Percentiles rank a stretch among this genome's conserved stretches.
These are phyloP conservation scores for Enteromius argenteus DNA, from an alignment of 2,797 vertebrate species.

Conservation along the genomic window DNA sequence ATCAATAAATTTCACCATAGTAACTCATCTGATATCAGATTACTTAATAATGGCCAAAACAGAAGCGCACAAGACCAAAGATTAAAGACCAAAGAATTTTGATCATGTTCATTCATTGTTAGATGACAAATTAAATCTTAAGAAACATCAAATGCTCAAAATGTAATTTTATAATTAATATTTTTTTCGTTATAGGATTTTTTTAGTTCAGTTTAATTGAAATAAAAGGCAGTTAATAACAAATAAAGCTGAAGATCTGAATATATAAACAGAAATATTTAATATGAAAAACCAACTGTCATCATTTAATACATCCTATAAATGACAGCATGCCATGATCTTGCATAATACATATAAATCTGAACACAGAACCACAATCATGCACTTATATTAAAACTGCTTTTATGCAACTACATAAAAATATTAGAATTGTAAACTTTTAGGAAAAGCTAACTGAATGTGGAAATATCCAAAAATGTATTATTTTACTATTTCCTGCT, in stretches of 20 bases:
- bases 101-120: not conserved
- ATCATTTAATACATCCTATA: not conserved
- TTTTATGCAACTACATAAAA: not conserved
- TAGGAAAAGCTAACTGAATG: not conserved
- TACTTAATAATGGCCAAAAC: not conserved
- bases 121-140: not conserved
- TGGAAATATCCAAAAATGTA: not conserved
- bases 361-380: not conserved
- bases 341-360: not conserved
- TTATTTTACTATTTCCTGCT: rapidly evolving
- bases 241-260: not conserved
- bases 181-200: not conserved
- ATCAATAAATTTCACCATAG: not conserved
- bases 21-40: not conserved
- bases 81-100: not conserved
- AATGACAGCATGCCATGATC: not conserved
- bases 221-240: not conserved
- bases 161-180: not conserved
- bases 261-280: not conserved
- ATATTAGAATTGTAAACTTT: not conserved
- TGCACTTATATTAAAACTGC: too few species aligned
- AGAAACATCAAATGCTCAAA: not conserved
- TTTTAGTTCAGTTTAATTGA: not conserved
- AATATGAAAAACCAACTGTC: not conserved
- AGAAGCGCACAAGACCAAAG: not conserved